phyloP scores from a whole-genome alignment of 2,113 vertebrate genomes.

The Gila orcuttii region DNA sequence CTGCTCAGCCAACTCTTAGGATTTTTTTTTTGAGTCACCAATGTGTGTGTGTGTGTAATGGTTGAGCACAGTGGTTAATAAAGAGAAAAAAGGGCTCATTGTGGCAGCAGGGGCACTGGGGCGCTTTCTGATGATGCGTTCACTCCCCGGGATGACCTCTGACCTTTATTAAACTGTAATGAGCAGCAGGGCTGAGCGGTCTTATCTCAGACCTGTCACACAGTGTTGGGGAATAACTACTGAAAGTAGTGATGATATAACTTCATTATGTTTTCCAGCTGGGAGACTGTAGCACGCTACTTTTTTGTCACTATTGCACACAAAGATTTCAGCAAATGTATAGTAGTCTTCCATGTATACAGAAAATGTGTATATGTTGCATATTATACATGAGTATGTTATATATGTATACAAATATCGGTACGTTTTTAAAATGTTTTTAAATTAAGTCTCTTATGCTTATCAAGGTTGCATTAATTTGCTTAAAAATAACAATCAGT shows the following conservation, averaged over 20 bases:
- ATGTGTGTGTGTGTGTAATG: slow-evolving; percentile 22
- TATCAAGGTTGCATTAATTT: no score
- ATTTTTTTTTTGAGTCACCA: neutral
- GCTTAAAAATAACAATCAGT: no score
- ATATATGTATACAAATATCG: no score
- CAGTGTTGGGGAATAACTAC: neutral
- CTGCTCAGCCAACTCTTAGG: neutral
- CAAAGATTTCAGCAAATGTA: no score
- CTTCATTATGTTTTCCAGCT: neutral
- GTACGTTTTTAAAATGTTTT: no score
- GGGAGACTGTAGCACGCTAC: neutral
- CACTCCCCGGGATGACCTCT: slow-evolving; percentile 52
- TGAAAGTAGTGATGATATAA: neutral
- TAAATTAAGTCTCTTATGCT: no score
- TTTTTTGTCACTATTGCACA: no score
- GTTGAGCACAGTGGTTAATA: slow-evolving; percentile 30
- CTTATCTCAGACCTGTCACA: slow-evolving; percentile 55
- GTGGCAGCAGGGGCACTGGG: slow-evolving; percentile 44
- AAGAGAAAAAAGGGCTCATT: slow-evolving; percentile 58
- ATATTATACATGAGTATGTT: no score
- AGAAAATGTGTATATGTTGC: no score
- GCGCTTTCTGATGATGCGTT: slow-evolving; percentile 45
- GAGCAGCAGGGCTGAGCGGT: slow-evolving; percentile 47
- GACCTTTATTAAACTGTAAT: slow-evolving; percentile 62
- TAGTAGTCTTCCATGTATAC: no score